Base-by-base conservation (phyloP, 2,797 vertebrate species). In the Harpagifer antarcticus region DNA sequence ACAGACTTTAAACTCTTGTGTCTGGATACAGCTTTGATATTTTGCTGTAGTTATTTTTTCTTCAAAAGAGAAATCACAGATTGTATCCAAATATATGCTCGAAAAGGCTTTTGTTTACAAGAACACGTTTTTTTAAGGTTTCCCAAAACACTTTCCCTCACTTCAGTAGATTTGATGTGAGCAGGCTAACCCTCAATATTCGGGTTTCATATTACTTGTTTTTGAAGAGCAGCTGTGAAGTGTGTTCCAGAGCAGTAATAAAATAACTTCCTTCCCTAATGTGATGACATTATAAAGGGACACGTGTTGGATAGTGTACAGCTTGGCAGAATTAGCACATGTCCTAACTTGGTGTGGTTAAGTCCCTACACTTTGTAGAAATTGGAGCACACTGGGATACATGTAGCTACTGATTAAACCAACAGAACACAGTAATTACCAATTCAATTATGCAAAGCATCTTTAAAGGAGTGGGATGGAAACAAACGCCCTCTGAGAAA, bases 381-480 rank as follows among this genome's bases (percentile, higher is more conserved):
- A 69, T 45, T 9, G 8, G 49, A 48, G 68, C 50, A 81, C 81
- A 83, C 45, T 47, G 74, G 31, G 45, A 70, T 48, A n/a, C n/a
- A n/a, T n/a, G n/a, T n/a, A 68, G 62, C 62, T 17, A 31, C 59
- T 63, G 60, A 76, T 78, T 83, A 76, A 79, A 84, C 74, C 56
- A 67, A 72, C 55, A 80, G 58, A 81, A 70, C 76, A 81, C 44
- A 65, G 50, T 79, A 83, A 86, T 87, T 83, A 84, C 52, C 72
- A 74, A 74, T 67, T 66, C 59, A 87, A 79, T 84, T 86, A 86
- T 81, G 68, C 59, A 67, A 74, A 86, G 68, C 62, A 49, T 81
- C 70, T 86, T 79, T 73, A 78, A 79, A 81, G 56, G 74, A 67
- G 78, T 78, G 57, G 71, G 73, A 81, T 79, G 85, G 77, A 81